Percentiles rank a stretch among this genome's conserved stretches.
Conservation (phyloP, 1,140 invertebrate species). For the Ruditapes philippinarum region DNA sequence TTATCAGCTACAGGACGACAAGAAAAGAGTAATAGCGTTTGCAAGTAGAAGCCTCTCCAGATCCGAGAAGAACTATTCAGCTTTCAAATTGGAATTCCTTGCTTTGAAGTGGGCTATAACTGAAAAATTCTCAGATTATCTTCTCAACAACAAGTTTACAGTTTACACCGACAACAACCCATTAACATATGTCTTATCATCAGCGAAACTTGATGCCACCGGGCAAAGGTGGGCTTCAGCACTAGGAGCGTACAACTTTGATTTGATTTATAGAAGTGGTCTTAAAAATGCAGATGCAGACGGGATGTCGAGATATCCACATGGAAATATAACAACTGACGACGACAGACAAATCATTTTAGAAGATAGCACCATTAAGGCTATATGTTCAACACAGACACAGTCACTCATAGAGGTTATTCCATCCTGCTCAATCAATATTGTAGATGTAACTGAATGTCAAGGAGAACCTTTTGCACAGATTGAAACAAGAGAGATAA, state of each 20-base stretch:
- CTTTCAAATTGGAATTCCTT: slow-evolving; percentile 66
- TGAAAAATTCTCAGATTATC: slow-evolving; percentile 59
- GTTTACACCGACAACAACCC: slow-evolving; percentile 69
- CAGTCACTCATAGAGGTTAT: not conserved
- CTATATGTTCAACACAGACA: not conserved
- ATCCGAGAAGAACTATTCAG: slow-evolving; percentile 63
- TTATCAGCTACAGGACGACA: slow-evolving; percentile 67
- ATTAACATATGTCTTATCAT: slow-evolving; percentile 58
- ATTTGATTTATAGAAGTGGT: not conserved
- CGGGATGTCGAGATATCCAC: slow-evolving; percentile 31
- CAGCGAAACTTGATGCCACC: slow-evolving; percentile 68
- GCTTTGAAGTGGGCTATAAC: slow-evolving; percentile 67
- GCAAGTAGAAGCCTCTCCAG: slow-evolving; percentile 21
- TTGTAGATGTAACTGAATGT: not conserved
- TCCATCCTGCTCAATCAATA: not conserved
- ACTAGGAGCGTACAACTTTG: slow-evolving; percentile 25
- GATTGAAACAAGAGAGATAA: not conserved
- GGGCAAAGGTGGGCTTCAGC: slow-evolving; percentile 45
- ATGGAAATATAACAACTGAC: not conserved
- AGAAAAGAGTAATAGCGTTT: slow-evolving; percentile 68
- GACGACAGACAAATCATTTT: not conserved
- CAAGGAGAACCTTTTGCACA: not conserved
- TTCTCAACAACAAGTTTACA: slow-evolving; percentile 13
- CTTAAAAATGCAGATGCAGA: slow-evolving; percentile 57
- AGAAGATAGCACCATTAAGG: not conserved